These are phyloP conservation scores for Aplidium turbinatum DNA, from an alignment of 23 tunicate genomes.

Conservation along the genomic window DNA sequence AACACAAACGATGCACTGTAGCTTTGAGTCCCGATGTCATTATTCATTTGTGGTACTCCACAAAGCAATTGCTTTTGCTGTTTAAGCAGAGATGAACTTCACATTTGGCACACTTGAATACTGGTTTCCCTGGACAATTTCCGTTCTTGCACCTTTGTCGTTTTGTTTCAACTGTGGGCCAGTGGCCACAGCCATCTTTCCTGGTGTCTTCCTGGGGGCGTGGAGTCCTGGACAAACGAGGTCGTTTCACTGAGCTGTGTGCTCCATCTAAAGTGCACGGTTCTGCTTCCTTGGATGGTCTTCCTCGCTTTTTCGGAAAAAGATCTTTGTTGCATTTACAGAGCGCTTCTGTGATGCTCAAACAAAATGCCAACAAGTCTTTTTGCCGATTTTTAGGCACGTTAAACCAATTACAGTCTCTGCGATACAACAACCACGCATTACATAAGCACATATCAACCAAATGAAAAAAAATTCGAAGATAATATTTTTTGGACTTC, in stretches of 20 bases:
- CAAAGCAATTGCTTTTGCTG: slow-evolving; percentile 19
- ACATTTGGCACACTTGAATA: slow-evolving; percentile 2
- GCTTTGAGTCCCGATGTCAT: too few relatives aligned
- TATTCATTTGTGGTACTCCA: slow-evolving; percentile 8
- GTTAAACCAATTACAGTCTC: slow-evolving; percentile 8
- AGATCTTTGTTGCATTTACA: not conserved
- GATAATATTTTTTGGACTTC: slow-evolving; percentile 10
- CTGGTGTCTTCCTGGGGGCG: slow-evolving; percentile 7
- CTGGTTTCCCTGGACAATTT: not conserved
- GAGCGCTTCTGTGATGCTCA: not conserved
- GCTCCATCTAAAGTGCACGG: not conserved
- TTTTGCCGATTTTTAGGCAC: not conserved
- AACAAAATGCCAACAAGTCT: not conserved
- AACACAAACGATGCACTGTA: too few relatives aligned
- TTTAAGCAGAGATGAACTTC: slow-evolving; percentile 12
- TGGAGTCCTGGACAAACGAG: not conserved
- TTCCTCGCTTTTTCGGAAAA: not conserved
- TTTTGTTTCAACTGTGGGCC: not conserved
- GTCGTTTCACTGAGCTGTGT: not conserved
- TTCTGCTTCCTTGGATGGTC: not conserved
- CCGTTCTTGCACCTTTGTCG: not conserved
- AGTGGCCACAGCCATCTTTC: not conserved
- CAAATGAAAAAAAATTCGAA: slow-evolving; percentile 11
- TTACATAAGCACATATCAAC: not conserved
- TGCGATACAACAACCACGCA: slow-evolving; percentile 13